Evolutionary conservation across 2,888 invertebrate genomes (phyloP), one percentile per base, ranked within the genome.

Genomic region (Torymus texanus): DNA sequence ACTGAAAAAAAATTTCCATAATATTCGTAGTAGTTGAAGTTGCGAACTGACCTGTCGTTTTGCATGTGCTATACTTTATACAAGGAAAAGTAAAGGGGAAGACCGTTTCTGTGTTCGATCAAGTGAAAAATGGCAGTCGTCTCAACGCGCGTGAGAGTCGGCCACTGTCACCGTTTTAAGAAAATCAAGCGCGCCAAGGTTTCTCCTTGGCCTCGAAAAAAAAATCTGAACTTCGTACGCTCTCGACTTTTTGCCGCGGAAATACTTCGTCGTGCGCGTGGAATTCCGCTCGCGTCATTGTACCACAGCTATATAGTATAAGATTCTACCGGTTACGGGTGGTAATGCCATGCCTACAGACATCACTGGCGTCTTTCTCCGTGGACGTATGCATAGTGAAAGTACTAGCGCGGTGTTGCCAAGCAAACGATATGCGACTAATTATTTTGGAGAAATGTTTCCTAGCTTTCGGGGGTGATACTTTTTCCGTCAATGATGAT

Each of bases 151-250:
- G n/a, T 10, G 14, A 2, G 55, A 41, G 41, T 8, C 41, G 1
- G 10, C 41, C 41, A 41, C 41, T 8, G 41, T 41, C 5, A 8
- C 0, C 5, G 41, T 5, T 8, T 5, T 51, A 41, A 61, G 59
- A 61, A 61, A 71, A 71, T n/a, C 12, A 14, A 53, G 16, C 53
- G 24, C 24, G 51, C 12, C 72, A 16, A 62, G 72, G 55, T 72
- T 72, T 72, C 55, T 72, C 72, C 62, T 75, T 79, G 70, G n/a
- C 68, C 18, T 63, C 24, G 51, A 70, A 70, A 56, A 67, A 67
- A 56, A 41, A 8, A 67, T 56, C 24, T 18, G 10, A 68, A 16
- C 29, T 41, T 12, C 13, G 16, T 18, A 55, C 29, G 24, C 2
- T 70, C 55, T 12, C 10, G n/a, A 21, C 24, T 5, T 55, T 67